These are phyloP conservation scores for Python bivittatus DNA, from an alignment of 2,113 vertebrate species.

Conservation along the genomic window DNA sequence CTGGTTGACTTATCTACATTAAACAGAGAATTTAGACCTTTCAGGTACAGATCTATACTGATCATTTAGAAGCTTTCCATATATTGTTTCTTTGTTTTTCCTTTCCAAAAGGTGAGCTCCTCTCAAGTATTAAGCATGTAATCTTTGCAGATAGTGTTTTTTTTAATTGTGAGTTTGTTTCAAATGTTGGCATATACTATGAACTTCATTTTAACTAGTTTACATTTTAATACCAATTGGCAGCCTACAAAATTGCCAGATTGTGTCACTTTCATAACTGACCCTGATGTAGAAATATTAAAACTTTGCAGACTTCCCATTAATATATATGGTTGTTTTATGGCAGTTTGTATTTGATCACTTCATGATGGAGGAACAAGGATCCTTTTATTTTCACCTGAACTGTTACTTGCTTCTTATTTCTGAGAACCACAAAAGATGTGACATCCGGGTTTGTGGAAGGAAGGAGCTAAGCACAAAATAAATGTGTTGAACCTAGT, in stretches of 20 bases:
- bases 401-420: background rate
- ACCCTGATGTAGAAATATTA: background rate
- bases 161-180: constrained; percentile 26
- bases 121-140: background rate
- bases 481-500: background rate
- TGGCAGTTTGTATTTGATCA: background rate
- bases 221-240: background rate
- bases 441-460: background rate
- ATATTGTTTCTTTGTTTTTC: background rate
- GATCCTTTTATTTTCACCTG: background rate
- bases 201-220: background rate
- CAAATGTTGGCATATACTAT: background rate
- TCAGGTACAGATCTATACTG: constrained; percentile 66
- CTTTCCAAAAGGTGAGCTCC: background rate
- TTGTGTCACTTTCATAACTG: background rate
- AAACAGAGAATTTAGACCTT: constrained; percentile 77
- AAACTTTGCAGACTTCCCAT: background rate
- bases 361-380: background rate
- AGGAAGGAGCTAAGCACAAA: background rate
- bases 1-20: constrained; percentile 73
- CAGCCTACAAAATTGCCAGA: constrained; percentile 2
- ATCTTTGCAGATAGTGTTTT: background rate
- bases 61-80: background rate
- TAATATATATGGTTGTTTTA: background rate
- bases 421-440: background rate